Conservation (phyloP, 2,113 vertebrate genomes). For the Procavia capensis region DNA sequence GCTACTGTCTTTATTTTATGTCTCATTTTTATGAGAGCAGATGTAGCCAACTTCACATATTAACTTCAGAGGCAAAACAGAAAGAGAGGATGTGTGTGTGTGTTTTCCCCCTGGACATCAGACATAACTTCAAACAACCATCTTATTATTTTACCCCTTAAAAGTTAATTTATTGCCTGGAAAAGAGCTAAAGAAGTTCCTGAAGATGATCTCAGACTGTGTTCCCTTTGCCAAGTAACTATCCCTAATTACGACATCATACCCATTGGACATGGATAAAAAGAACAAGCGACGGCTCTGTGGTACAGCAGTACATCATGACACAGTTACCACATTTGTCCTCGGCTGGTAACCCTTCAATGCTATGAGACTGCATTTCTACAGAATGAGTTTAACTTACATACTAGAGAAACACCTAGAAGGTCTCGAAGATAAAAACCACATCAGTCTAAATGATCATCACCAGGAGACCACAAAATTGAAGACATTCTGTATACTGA, state of each 20-base stretch:
- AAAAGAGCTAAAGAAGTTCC: conserved; percentile 70
- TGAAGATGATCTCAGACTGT: conserved; percentile 76
- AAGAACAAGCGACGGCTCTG: conserved; percentile 34
- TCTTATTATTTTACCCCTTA: conserved; percentile 71
- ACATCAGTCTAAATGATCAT: neutral
- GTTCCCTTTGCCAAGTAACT: conserved; percentile 64
- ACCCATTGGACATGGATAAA: conserved; percentile 29
- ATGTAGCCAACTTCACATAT: conserved; percentile 45
- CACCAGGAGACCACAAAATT: conserved; percentile 3
- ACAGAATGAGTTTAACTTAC: neutral
- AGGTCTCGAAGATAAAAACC: neutral
- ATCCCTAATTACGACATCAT: conserved; percentile 51
- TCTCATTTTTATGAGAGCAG: conserved; percentile 51
- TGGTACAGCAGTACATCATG: neutral
- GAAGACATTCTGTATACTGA: neutral
- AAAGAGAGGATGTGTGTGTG: neutral
- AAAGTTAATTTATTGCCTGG: conserved; percentile 78
- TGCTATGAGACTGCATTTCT: neutral
- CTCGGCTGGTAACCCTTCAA: neutral
- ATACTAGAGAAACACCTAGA: neutral
- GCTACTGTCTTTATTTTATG: neutral
- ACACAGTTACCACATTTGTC: conserved; percentile 14
- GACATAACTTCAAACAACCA: conserved; percentile 66
- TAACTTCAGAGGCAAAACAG: conserved; percentile 53
- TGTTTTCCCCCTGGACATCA: conserved; percentile 54